These are phyloP conservation scores for Hoplodrina ambigua DNA, from an alignment of 2,888 invertebrate species.

Conservation along the genomic window DNA sequence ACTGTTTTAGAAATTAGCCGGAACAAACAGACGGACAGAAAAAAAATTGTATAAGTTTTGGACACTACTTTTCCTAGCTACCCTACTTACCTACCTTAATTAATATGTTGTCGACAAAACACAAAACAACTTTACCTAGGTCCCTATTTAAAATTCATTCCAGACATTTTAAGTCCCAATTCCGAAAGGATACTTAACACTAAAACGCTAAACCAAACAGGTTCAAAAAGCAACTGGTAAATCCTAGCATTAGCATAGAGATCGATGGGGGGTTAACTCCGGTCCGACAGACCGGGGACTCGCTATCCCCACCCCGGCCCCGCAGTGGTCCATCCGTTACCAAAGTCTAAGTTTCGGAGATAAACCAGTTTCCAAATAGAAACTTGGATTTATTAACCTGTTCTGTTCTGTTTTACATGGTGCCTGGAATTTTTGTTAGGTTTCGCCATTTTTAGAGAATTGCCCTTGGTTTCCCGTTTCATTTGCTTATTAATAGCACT, in stretches of 20 bases:
- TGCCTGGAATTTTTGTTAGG: neutral
- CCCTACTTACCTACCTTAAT: no score
- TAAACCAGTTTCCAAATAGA: slow-evolving; percentile 59
- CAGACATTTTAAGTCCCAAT: neutral
- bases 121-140: no score
- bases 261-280: slow-evolving; percentile 58
- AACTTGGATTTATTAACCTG: slow-evolving; percentile 56
- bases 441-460: neutral
- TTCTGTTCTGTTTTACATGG: slow-evolving; percentile 23
- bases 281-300: slow-evolving; percentile 39
- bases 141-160: no score
- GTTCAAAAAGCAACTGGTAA: slow-evolving; percentile 62
- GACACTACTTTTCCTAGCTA: no score
- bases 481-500: no score
- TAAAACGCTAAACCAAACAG: slow-evolving; percentile 37
- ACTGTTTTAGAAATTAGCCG: no score
- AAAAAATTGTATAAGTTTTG: no score
- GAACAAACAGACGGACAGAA: no score
- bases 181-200: slow-evolving; percentile 41
- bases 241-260: slow-evolving; percentile 61
- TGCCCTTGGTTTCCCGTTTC: no score
- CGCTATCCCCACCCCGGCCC: slow-evolving; percentile 33
- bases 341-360: slow-evolving; percentile 57
- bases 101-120: no score
- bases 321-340: slow-evolving; percentile 53